Conservation (phyloP, 2,797 vertebrate species). For the Micrastur ruficollis region DNA sequence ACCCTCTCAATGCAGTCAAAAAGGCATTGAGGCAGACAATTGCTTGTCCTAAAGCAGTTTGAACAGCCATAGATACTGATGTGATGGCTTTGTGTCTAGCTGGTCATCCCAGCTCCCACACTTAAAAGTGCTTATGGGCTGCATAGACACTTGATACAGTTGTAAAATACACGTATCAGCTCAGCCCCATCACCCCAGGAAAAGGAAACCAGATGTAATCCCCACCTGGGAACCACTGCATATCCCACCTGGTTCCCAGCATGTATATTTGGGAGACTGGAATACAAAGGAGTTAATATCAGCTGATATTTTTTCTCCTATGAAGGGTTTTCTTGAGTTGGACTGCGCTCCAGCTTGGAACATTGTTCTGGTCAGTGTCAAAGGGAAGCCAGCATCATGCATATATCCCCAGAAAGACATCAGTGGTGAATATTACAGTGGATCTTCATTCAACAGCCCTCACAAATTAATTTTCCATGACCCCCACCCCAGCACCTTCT, state of each 20-base stretch:
- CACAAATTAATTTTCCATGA: not conserved
- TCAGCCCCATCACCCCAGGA: not conserved
- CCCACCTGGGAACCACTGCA: not conserved
- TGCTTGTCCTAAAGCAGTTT: not conserved
- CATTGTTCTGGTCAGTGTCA: not conserved
- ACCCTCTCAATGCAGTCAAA: not conserved
- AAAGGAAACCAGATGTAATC: not conserved
- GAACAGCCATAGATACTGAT: not conserved
- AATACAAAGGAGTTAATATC: not conserved
- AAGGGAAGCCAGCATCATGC: not conserved
- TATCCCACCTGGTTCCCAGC: not conserved
- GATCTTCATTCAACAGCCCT: not conserved
- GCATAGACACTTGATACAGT: not conserved
- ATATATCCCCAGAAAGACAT: fast-evolving
- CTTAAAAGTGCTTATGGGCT: not conserved
- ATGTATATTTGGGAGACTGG: not conserved
- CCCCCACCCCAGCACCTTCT: not conserved
- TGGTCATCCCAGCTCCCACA: not conserved
- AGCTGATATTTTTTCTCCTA: not conserved
- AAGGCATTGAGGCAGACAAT: not conserved
- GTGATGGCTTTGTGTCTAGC: not conserved
- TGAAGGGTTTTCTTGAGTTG: not conserved
- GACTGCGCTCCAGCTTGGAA: not conserved
- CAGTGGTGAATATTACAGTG: not conserved
- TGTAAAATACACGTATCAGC: not conserved